A percentile compares a stretch with the other conserved stretches of the same genome.
Evolutionary conservation across 2,888 invertebrate genomes (phyloP).

Genomic region (Ormyrus rosae): DNA sequence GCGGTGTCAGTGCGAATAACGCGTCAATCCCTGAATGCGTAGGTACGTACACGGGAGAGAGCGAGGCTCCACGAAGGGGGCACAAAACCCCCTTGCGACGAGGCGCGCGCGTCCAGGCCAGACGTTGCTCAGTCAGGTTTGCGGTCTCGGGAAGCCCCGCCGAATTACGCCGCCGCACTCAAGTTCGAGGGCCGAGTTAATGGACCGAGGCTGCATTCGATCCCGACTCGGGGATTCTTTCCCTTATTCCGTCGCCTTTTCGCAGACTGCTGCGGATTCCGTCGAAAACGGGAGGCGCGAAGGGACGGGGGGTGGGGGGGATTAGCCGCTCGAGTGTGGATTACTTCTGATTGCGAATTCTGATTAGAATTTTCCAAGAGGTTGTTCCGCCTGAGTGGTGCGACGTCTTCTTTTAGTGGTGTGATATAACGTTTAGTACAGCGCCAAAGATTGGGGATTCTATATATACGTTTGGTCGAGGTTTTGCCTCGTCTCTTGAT

Average conservation of each 20-base stretch:
- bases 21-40: conserved; percentile 22
- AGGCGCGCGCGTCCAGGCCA: too few relatives aligned
- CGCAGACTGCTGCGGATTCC: background rate
- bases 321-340: too few relatives aligned
- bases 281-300: background rate
- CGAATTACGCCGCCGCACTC: conserved; percentile 5
- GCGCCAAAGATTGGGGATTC: too few relatives aligned
- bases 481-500: too few relatives aligned
- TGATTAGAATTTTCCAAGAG: conserved; percentile 1
- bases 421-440: too few relatives aligned
- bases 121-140: too few relatives aligned
- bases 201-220: background rate
- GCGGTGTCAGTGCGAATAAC: conserved; percentile 23
- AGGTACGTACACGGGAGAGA: conserved; percentile 26
- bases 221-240: background rate
- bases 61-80: conserved; percentile 2
- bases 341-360: conserved; percentile 1
- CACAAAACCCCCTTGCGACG: background rate
- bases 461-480: too few relatives aligned
- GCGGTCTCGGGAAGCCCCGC: background rate
- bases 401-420: too few relatives aligned
- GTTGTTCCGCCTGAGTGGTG: background rate
- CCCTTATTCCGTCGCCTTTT: background rate
- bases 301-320: too few relatives aligned
- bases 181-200: background rate